Base-by-base conservation (phyloP, 37 sponge, comb jelly and placozoan species). In the Lycopodina hypogea region DNA sequence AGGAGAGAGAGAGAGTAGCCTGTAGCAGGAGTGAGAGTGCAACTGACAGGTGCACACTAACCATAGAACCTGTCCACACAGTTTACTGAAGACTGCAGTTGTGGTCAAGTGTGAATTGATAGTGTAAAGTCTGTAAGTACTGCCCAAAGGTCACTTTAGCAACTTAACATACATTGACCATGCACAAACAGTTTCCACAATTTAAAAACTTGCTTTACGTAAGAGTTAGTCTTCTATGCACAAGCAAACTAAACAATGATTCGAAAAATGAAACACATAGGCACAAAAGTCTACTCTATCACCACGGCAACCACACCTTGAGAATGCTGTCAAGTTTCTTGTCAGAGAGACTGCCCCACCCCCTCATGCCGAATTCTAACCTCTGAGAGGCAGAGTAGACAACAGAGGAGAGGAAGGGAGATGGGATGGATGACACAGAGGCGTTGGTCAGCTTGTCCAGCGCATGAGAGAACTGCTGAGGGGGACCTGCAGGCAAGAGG, bases 361-460 rank as follows among this genome's bases (percentile, higher is more conserved):
- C 41, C 72, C 38, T 52, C 37, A 73, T 9, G 8, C 75, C 80
- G 7, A 74, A 65, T 55, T 86, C 86, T 56, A 79, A 26, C 33
- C 80, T 56, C 72, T 78, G 74, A 22, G 77, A 72, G 57, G 81
- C 60, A 24, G 87, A 56, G 62, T 87, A 75, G n/a, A 84, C 62
- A 24, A 88, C 74, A 32, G 84, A 78, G 41, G 81, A 69, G 56
- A 79, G 51, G 41, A 78, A 67, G 23, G 83, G 72, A 15, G 77
- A 42, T 35, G 53, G 19, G 38, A 72, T 38, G 34, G 69, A 23
- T 23, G 40, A 14, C 17, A 42, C 81, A 24, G 76, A 35, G 12
- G 74, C 52, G 1, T 73, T 74, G 1, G 88, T 87, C 38, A 87
- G 78, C 1, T 76, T 56, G 28, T 77, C 73, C 65, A 87, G 78